These are phyloP conservation scores for Xenopus laevis DNA, from an alignment of 2,113 vertebrate genomes.

Conservation along the genomic window DNA sequence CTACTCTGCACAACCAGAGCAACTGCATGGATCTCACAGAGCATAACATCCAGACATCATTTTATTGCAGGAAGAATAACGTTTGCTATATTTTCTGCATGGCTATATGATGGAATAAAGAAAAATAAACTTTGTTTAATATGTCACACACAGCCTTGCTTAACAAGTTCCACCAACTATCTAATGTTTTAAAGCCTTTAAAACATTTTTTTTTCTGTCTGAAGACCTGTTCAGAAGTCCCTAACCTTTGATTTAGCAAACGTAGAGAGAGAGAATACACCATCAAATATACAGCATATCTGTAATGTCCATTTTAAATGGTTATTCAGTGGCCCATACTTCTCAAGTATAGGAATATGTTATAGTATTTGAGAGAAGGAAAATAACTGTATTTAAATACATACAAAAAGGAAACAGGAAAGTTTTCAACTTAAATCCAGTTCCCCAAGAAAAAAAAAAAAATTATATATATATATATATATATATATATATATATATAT, in stretches of 20 bases:
- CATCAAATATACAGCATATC: conserved; percentile 94
- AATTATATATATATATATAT: conserved; percentile 61
- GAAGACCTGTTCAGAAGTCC: conserved; percentile 82
- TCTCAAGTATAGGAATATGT: conserved; percentile 91
- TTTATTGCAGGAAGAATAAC: conserved; percentile 46
- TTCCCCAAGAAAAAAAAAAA: conserved; percentile 69
- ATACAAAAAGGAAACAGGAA: conserved; percentile 90
- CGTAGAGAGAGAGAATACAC: conserved; percentile 83
- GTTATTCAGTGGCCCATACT: conserved; percentile 86
- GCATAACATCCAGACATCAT: conserved; percentile 14
- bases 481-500: conserved; percentile 59
- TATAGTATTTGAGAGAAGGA: conserved; percentile 83
- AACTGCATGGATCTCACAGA: conserved; percentile 47
- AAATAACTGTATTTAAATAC: conserved; percentile 93
- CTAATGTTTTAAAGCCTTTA: conserved; percentile 82
- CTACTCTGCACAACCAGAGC: conserved; percentile 47
- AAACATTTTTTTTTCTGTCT: conserved; percentile 75
- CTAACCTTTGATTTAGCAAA: conserved; percentile 80
- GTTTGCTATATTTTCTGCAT: conserved; percentile 62
- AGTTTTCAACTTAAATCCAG: conserved; percentile 97
- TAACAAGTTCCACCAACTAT: conserved; percentile 80
- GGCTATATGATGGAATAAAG: conserved; percentile 78
- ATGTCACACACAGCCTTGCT: conserved; percentile 77
- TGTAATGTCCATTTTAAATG: conserved; percentile 97
- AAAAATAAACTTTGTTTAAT: conserved; percentile 65